phyloP scores from a whole-genome alignment of 1,140 invertebrate genomes.

The Aphidius ervi region DNA sequence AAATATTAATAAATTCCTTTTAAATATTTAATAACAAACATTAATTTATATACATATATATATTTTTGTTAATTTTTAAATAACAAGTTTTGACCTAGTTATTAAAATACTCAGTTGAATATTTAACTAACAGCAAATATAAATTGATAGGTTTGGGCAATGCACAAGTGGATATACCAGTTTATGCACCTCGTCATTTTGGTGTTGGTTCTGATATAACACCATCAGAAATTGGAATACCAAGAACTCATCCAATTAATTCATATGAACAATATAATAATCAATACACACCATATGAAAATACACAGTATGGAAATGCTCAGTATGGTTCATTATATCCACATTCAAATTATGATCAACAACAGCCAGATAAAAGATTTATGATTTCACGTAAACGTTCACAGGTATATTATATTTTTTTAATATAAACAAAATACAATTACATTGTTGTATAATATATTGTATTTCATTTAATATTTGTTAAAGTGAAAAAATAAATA shows the following conservation, averaged over 20 bases:
- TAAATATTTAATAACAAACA: conserved; percentile 2
- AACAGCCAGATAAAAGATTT: conserved; percentile 38
- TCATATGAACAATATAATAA: conserved; percentile 40
- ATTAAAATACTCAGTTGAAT: not conserved
- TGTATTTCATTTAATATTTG: not conserved
- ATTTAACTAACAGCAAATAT: too few species aligned
- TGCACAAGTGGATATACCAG: conserved; percentile 26
- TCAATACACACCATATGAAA: conserved; percentile 34
- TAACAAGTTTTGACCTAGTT: too few species aligned
- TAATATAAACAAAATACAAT: not conserved
- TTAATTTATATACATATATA: not conserved
- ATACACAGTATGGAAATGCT: conserved; percentile 33
- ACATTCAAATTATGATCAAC: conserved; percentile 32
- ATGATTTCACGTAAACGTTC: conserved; percentile 40
- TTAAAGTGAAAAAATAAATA: not conserved
- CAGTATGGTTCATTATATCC: conserved; percentile 36
- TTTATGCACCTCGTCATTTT: conserved; percentile 32
- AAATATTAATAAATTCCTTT: conserved; percentile 17
- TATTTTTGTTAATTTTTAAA: not conserved
- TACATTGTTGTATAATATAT: too few species aligned
- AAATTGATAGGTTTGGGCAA: conserved; percentile 18
- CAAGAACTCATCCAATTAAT: conserved; percentile 35
- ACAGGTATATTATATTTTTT: conserved; percentile 28
- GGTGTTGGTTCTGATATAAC: conserved; percentile 28
- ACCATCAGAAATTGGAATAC: conserved; percentile 36